Percentiles rank a stretch among this genome's conserved stretches.
These are phyloP conservation scores for Oxyscelio sp. DNA, from an alignment of 2,888 invertebrate genomes.

Conservation along the genomic window DNA sequence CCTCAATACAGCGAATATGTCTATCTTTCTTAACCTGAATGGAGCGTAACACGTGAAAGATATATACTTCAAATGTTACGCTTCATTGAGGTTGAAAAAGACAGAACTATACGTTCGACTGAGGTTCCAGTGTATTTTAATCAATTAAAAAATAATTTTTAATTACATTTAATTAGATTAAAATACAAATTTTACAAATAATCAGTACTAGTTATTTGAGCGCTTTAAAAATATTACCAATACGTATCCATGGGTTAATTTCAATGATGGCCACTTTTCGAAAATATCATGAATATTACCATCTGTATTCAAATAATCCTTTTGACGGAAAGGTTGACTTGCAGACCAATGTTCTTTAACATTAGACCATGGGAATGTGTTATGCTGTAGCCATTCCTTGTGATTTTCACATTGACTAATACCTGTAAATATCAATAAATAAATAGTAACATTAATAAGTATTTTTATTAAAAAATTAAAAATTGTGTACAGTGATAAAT, in stretches of 20 bases:
- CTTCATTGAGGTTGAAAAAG: too few relatives aligned
- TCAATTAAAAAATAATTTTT: too few relatives aligned
- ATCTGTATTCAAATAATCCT: background rate
- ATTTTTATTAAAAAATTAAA: too few relatives aligned
- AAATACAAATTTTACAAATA: background rate
- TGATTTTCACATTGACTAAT: conserved; percentile 3
- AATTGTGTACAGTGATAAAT: background rate
- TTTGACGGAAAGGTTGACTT: background rate
- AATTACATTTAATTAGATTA: too few relatives aligned
- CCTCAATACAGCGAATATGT: too few relatives aligned
- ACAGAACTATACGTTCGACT: too few relatives aligned
- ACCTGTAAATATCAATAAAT: background rate
- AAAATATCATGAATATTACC: background rate
- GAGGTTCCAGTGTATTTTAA: too few relatives aligned
- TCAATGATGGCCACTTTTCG: background rate
- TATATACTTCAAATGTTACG: too few relatives aligned
- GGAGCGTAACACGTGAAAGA: too few relatives aligned
- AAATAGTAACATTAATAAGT: background rate
- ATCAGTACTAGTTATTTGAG: background rate
- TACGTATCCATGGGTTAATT: conserved; percentile 2
- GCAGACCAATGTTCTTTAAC: background rate
- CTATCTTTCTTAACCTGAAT: too few relatives aligned
- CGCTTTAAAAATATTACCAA: background rate
- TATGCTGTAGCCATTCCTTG: background rate
- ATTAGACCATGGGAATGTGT: background rate